Base-by-base conservation (phyloP, 1,140 invertebrate species). In the Papilio aristodemus region DNA sequence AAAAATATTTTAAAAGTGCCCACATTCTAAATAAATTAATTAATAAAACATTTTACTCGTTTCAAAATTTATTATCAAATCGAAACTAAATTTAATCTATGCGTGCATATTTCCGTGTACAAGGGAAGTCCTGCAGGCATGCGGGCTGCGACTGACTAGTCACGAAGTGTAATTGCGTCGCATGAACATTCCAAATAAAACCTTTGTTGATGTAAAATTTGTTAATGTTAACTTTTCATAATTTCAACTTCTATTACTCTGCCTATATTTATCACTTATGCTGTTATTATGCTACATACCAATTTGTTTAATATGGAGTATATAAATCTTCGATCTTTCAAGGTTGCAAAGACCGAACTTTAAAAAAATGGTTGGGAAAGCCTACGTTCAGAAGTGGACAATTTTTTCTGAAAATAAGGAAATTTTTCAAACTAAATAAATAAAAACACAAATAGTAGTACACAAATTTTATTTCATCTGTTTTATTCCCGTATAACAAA, bases 401-500 rank as follows among this genome's bases (percentile, higher is more conserved):
- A n/a, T n/a, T n/a, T n/a, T n/a, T n/a, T n/a, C n/a, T n/a, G n/a
- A n/a, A n/a, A n/a, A n/a, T n/a, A n/a, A n/a, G n/a, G n/a, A n/a
- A n/a, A n/a, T n/a, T n/a, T n/a, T n/a, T n/a, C n/a, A 4, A 25
- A 7, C 27, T 32, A 3, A 1, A 41, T n/a, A 64, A 19, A 43
- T 25, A 36, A 50, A 50, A 25, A 66, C 41, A 66, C 22, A 66
- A 50, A 66, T 50, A 36, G 22, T 66, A 46, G 32, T 46, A 66
- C 63, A 60, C 59, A 59, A 39, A 54, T 13, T 64, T 57, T 43
- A 43, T 22, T 71, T 68, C 14, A 71, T 68, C 63, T 58, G 67
- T 54, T 71, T 70, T 66, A 68, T 68, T 71, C 62, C 70, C 62
- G 67, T 71, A 59, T 71, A 71, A 68, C 67, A 71, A 71, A 71